A percentile compares a stretch with the other conserved stretches of the same genome.
Conservation (phyloP, 2,888 invertebrate species). For the Drosophila ustulata region DNA sequence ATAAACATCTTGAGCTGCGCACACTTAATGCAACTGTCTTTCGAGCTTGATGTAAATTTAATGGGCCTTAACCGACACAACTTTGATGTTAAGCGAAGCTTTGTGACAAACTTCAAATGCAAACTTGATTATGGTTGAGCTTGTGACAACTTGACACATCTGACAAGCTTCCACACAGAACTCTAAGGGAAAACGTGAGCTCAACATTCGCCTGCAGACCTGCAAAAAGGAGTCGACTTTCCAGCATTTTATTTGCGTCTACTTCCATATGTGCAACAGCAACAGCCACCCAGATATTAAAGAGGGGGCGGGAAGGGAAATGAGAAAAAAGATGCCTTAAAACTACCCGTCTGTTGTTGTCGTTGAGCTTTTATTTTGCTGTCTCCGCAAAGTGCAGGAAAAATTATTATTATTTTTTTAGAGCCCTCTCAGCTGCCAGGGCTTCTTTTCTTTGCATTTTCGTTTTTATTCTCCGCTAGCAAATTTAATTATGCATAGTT, state of each 20-base stretch:
- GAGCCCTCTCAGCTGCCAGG: not conserved
- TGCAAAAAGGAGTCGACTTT: constrained; percentile 13
- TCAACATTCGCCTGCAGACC: constrained; percentile 27
- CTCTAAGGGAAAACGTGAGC: not conserved
- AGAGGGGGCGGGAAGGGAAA: not conserved
- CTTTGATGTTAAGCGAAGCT: constrained; percentile 35
- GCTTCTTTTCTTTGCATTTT: not conserved
- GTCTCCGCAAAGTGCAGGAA: constrained; percentile 30
- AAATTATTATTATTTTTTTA: constrained; percentile 21
- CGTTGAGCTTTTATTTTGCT: constrained; percentile 2
- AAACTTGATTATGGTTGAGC: constrained; percentile 21
- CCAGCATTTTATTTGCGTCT: constrained; percentile 4
- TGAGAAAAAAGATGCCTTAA: constrained; percentile 1
- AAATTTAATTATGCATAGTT: constrained; percentile 23
- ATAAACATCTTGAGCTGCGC: constrained; percentile 13
- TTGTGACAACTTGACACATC: constrained; percentile 47
- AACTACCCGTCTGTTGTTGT: constrained; percentile 4
- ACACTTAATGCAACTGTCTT: constrained; percentile 21
- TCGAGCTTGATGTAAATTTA: constrained; percentile 23
- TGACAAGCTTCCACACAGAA: constrained; percentile 24
- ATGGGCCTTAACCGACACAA: constrained; percentile 33
- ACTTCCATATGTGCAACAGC: constrained; percentile 11
- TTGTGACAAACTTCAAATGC: constrained; percentile 26
- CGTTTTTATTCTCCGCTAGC: not conserved
- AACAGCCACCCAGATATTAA: not conserved